These are phyloP conservation scores for Tetramorium simillimum DNA, from an alignment of 1,140 invertebrate species.

Conservation along the genomic window DNA sequence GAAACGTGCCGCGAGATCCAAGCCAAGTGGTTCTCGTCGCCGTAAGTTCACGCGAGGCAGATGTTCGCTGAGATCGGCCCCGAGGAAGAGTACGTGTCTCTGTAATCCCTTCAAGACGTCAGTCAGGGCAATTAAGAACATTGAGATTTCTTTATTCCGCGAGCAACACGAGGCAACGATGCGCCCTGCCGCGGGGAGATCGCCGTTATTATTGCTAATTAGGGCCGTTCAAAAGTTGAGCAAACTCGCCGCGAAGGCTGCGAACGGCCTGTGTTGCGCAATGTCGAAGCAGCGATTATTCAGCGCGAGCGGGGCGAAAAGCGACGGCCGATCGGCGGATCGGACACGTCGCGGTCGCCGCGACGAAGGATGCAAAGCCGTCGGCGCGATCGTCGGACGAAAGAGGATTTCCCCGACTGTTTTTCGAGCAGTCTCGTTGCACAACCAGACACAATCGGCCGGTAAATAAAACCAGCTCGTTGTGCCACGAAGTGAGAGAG, in stretches of 20 bases:
- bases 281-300: not conserved
- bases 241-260: not conserved
- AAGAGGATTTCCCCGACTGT: slow-evolving; percentile 64
- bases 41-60: too few relatives aligned
- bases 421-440: slow-evolving; percentile 62
- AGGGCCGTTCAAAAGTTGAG: too few relatives aligned
- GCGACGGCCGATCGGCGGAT: not conserved
- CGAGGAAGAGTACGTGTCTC: too few relatives aligned
- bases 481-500: slow-evolving; percentile 54
- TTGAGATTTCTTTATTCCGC: too few relatives aligned
- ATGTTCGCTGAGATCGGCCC: not conserved
- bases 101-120: too few relatives aligned
- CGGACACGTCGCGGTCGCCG: not conserved
- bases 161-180: too few relatives aligned
- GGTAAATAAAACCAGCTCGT: slow-evolving; percentile 67
- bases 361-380: not conserved
- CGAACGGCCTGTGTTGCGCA: not conserved
- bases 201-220: too few relatives aligned
- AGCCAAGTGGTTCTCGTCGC: not conserved
- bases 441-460: slow-evolving; percentile 68
- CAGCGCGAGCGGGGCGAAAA: not conserved
- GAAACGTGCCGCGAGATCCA: not conserved
- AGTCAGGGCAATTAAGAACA: too few relatives aligned
- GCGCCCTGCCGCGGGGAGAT: too few relatives aligned
- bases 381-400: not conserved